Conservation (phyloP, 2,797 vertebrate species). For the Takifugu ocellatus region DNA sequence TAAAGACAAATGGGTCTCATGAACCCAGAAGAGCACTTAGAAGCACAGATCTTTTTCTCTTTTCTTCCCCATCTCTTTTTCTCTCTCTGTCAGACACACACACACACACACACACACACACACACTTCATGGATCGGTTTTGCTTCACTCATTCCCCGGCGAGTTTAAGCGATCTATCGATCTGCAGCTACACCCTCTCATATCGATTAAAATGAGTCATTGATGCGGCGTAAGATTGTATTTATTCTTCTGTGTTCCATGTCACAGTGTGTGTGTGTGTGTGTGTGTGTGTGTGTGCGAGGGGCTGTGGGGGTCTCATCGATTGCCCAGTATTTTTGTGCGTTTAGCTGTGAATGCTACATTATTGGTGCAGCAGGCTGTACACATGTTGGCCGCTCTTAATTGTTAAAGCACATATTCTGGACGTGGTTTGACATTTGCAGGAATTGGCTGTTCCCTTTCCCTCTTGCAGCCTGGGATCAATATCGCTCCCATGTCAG, state of each 20-base stretch:
- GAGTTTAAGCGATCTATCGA: slow-evolving; percentile 53
- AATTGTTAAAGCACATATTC: slow-evolving; percentile 8
- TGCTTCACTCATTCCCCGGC: slow-evolving; percentile 9
- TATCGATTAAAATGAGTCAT: slow-evolving; percentile 57
- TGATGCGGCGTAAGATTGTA: slow-evolving; percentile 21
- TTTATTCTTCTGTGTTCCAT: slow-evolving; percentile 33
- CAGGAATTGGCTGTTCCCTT: slow-evolving; percentile 1
- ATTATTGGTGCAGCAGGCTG: background rate
- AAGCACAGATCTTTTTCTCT: slow-evolving; percentile 7
- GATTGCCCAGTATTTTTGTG: slow-evolving; percentile 5
- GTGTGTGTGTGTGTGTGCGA: slow-evolving; percentile 4
- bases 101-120: slow-evolving; percentile 6
- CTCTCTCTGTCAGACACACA: background rate
- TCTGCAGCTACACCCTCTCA: slow-evolving; percentile 27
- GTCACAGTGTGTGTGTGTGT: slow-evolving; percentile 6
- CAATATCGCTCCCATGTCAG: background rate
- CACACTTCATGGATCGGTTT: slow-evolving; percentile 34
- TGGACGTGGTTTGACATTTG: slow-evolving; percentile 11
- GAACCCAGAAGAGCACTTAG: slow-evolving; percentile 20
- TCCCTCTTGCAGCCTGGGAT: slow-evolving; percentile 6
- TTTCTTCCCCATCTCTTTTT: background rate
- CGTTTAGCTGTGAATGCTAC: background rate
- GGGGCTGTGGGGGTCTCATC: background rate
- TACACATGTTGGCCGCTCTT: background rate
- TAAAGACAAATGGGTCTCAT: slow-evolving; percentile 19